Conservation (phyloP, 2,113 vertebrate species). For the Eclectus roratus region DNA sequence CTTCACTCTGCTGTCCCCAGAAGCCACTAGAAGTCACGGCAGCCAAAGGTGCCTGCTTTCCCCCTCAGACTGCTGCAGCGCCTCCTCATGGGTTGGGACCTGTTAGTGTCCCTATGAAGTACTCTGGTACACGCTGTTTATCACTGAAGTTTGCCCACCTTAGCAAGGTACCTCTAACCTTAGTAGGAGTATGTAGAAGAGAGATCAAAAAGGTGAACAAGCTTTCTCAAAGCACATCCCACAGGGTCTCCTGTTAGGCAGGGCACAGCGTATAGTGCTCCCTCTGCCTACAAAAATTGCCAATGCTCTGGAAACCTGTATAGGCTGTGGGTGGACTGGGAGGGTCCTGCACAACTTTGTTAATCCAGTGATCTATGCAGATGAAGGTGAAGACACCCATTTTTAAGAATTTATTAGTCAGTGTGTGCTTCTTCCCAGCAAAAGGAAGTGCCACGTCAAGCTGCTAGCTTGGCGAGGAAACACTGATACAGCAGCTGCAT, state of each 20-base stretch:
- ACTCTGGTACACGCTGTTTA: fast-evolving
- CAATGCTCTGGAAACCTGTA: not conserved
- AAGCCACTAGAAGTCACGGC: not conserved
- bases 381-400: not conserved
- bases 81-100: not conserved
- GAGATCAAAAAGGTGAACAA: not conserved
- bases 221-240: not conserved
- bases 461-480: not conserved
- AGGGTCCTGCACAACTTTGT: not conserved
- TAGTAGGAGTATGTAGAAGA: not conserved
- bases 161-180: not conserved
- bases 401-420: not conserved
- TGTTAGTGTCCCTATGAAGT: not conserved
- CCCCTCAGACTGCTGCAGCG: fast-evolving
- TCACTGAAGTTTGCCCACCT: not conserved
- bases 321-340: not conserved
- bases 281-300: not conserved
- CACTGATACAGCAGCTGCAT: not conserved
- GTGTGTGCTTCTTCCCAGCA: not conserved
- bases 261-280: fast-evolving
- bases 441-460: not conserved
- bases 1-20: not conserved
- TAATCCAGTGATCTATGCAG: not conserved
- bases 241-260: not conserved
- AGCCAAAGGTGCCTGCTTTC: not conserved